Percentiles rank a stretch among this genome's conserved stretches.
Evolutionary conservation across 2,888 invertebrate genomes (phyloP).

Genomic region (Dynastes hyllus): DNA sequence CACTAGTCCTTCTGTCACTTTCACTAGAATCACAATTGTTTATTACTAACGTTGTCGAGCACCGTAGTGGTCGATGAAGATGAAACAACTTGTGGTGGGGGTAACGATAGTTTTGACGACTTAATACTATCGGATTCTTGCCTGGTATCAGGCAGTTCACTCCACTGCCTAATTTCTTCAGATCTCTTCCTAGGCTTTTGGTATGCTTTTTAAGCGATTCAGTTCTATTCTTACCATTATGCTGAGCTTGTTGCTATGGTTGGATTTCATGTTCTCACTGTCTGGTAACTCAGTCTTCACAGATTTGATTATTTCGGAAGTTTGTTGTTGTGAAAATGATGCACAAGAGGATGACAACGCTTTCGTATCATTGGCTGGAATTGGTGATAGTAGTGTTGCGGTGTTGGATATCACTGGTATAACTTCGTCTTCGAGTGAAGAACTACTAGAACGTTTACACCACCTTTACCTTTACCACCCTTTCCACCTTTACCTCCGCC

Average conservation of each 20-base stretch:
- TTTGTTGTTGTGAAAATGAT: slow-evolving; percentile 27
- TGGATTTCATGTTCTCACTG: slow-evolving; percentile 55
- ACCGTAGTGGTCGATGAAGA: slow-evolving; percentile 42
- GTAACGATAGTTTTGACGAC: slow-evolving; percentile 34
- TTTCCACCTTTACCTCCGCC: slow-evolving; percentile 79
- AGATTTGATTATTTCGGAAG: slow-evolving; percentile 61
- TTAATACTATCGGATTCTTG: slow-evolving; percentile 59
- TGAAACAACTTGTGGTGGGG: slow-evolving; percentile 23
- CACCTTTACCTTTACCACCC: slow-evolving; percentile 79
- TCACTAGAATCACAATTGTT: slow-evolving; percentile 53
- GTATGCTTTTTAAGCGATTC: slow-evolving; percentile 63
- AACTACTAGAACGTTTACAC: slow-evolving; percentile 75
- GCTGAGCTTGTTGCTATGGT: slow-evolving; percentile 52
- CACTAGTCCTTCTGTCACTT: slow-evolving; percentile 58
- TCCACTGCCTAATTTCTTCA: slow-evolving; percentile 72
- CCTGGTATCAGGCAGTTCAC: slow-evolving; percentile 73
- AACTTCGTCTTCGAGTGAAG: slow-evolving; percentile 69
- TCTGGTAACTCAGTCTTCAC: slow-evolving; percentile 70
- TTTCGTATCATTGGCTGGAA: slow-evolving; percentile 61
- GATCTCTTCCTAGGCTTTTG: slow-evolving; percentile 63
- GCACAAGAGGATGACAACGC: slow-evolving; percentile 41
- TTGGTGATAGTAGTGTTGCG: slow-evolving; percentile 63
- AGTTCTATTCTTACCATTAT: slow-evolving; percentile 68
- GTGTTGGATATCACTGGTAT: slow-evolving; percentile 62
- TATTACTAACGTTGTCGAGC: slow-evolving; percentile 40